phyloP scores from a whole-genome alignment of 1,140 invertebrate species.

The Saccostrea glomerata region DNA sequence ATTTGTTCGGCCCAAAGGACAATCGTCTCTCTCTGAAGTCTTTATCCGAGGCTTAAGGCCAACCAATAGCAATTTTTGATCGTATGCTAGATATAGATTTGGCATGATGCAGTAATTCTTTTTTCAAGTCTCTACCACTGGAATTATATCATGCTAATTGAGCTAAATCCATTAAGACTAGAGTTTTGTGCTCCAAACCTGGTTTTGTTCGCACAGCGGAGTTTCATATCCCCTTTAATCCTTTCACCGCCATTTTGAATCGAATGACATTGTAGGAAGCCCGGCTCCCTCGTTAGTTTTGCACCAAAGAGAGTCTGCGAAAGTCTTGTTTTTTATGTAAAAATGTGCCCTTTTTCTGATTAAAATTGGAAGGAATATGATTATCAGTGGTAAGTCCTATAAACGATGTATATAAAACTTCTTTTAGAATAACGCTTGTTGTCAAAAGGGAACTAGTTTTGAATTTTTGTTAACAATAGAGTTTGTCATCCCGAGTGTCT shows the following conservation, averaged over 20 bases:
- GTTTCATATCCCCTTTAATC: conserved; percentile 36
- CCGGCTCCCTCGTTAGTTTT: conserved; percentile 11
- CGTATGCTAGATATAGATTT: conserved; percentile 45
- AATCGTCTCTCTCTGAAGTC: conserved; percentile 45
- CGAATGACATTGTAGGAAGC: conserved; percentile 27
- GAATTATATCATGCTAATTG: conserved; percentile 55
- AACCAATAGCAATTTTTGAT: conserved; percentile 51
- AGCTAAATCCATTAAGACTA: conserved; percentile 56
- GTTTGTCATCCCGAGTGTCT: background rate
- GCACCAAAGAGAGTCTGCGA: conserved; percentile 9
- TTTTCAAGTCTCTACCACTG: conserved; percentile 35
- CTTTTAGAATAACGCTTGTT: background rate
- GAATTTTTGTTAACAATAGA: background rate
- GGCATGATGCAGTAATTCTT: conserved; percentile 40
- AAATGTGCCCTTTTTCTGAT: background rate
- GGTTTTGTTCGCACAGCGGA: conserved; percentile 26
- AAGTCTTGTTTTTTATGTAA: conserved; percentile 27
- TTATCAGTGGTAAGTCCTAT: background rate
- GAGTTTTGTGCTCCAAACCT: conserved; percentile 45
- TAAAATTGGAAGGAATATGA: conserved; percentile 16
- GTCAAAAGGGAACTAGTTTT: background rate
- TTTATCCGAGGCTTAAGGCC: conserved; percentile 57
- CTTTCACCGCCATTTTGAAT: conserved; percentile 33
- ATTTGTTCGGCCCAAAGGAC: conserved; percentile 49
- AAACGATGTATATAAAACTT: background rate